Base-by-base conservation (phyloP, 1,140 invertebrate genomes). In the Steinernema khuongi region DNA sequence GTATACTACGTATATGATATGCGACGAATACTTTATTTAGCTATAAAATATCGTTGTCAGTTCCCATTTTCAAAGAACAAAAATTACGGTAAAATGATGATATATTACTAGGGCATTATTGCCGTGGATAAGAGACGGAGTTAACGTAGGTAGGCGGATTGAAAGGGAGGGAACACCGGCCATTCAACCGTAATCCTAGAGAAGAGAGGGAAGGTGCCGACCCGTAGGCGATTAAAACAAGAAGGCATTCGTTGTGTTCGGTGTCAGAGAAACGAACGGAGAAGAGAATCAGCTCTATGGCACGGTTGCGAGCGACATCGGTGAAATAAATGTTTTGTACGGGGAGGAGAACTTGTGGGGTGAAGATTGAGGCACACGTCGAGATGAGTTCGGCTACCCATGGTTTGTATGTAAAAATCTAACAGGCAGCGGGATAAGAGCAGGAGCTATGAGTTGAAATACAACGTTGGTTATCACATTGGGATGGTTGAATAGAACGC, bases 281-380 rank as follows among this genome's bases (percentile, higher is more conserved):
- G 4, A 60, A 14, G 36, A 60, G 50, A 60, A 60, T 60, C 50
- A n/a, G n/a, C n/a, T 60, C 14, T 60, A 60, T 60, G 50, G 50
- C 50, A 60, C 50, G 19, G 19, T 60, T 60, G 36, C n/a, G n/a
- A n/a, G n/a, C n/a, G n/a, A n/a, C n/a, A n/a, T n/a, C n/a, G n/a
- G n/a, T n/a, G n/a, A n/a, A n/a, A n/a, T n/a, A n/a, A n/a, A n/a
- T n/a, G n/a, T n/a, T n/a, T n/a, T n/a, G n/a, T n/a, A n/a, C 36
- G 36, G 36, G 36, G n/a, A 41, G 7, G 36, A 41, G 36, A 41
- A 41, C 7, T 41, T 41, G 36, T 11, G n/a, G 36, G 7, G 7
- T 41, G 36, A 41, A 41, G n/a, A 41, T 41, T 60, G 50, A 60
- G 50, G 50, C 50, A 60, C 50, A 60, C 4, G 4, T 60, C 50